Evolutionary conservation across 2,113 vertebrate species (phyloP), one percentile per base, ranked within the genome.

Genomic region (Centropus bengalensis): DNA sequence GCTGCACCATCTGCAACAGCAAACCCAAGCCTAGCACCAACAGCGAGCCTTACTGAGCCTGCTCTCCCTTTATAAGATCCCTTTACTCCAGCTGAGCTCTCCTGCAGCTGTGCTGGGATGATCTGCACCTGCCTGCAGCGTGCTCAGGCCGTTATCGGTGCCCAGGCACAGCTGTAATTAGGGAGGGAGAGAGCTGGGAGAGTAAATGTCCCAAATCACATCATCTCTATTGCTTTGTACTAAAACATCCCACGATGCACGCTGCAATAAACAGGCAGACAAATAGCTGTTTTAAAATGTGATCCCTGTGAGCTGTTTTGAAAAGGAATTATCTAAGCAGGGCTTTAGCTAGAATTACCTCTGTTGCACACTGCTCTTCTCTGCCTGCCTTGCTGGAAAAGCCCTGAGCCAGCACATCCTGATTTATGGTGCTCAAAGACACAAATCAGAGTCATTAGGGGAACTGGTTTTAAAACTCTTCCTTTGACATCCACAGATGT

Each of bases 111-210:
- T 96, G 97, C 71, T 69, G 51, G 16, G 67, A 64, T 86, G 78
- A 27, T 27, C 67, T 71, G 40, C 97, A 97, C 96, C 97, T 97
- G 98, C 96, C 94, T 88, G 95, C 93, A 96, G 91, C 92, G 30
- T 26, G 63, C 89, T 66, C 44, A 9, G 19, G 66, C 69, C 8
- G 2, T 97, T 94, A 83, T 60, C 89, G 33, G 59, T 89, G 83
- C 92, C 91, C 55, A n/a, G 63, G 85, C 91, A 82, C 91, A 96
- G 96, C 96, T 88, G 93, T 88, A 95, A 96, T 84, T 62, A 85
- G 68, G 90, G 51, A 63, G 26, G 52, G 52, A 54, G 52, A 27
- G 52, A 52, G 71, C 17, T 24, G 68, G 78, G 91, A 19, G 96
- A 91, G 74, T 30, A 36, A 76, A 90, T 88, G 83, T 95, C 95